phyloP scores from a whole-genome alignment of 2,113 vertebrate genomes.

The Otus sunia region DNA sequence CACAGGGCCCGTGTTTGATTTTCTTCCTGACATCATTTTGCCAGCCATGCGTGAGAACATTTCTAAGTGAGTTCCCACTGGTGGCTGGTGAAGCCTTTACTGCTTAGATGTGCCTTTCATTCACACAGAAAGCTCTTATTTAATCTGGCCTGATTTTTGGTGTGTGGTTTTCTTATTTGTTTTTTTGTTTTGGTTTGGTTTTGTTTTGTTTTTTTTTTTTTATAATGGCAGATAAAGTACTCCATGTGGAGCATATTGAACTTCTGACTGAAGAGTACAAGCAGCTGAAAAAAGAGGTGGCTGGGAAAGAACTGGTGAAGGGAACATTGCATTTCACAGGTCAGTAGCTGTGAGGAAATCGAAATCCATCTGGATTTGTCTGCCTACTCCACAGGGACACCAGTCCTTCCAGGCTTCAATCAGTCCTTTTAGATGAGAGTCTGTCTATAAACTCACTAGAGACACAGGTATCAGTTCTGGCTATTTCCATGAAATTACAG shows the following conservation, averaged over 20 bases:
- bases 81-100: not conserved
- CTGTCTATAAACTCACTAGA: not conserved
- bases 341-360: conserved; percentile 54
- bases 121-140: not conserved
- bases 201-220: not conserved
- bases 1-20: not conserved
- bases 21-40: not conserved
- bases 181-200: not conserved
- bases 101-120: not conserved
- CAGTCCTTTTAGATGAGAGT: not conserved
- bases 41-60: not conserved
- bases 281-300: conserved; percentile 84
- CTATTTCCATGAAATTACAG: not conserved
- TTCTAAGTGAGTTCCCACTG: not conserved
- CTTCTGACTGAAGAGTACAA: conserved; percentile 88
- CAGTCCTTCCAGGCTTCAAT: not conserved
- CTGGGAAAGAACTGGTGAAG: conserved; percentile 83
- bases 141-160: not conserved
- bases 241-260: conserved; percentile 94
- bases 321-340: conserved; percentile 92
- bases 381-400: not conserved
- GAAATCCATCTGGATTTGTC: not conserved
- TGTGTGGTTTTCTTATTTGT: not conserved
- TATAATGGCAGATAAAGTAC: conserved; percentile 76
- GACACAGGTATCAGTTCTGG: not conserved